Evolutionary conservation across 2,797 vertebrate genomes (phyloP).

Genomic region (Astyanax mexicanus): DNA sequence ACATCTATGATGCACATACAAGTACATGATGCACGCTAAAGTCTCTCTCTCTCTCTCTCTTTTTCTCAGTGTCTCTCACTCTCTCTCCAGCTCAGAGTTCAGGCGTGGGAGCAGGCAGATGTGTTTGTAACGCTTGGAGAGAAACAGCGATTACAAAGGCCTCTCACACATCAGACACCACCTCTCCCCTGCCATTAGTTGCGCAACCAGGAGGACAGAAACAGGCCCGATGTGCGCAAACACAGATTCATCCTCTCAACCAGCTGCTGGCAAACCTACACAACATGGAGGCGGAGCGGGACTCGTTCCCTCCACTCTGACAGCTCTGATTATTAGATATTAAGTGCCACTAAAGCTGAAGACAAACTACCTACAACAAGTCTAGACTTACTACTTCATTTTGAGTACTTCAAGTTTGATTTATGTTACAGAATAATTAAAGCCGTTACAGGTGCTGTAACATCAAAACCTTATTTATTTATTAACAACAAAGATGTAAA

Average conservation of each 20-base stretch:
- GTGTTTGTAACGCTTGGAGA: constrained; percentile 38
- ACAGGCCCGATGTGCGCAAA: constrained; percentile 19
- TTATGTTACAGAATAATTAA: too few relatives aligned
- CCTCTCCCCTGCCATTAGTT: constrained; percentile 46
- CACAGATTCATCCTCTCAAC: neutral
- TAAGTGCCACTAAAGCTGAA: too few relatives aligned
- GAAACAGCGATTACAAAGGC: constrained; percentile 40
- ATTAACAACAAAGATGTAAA: too few relatives aligned
- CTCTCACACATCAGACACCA: constrained; percentile 41
- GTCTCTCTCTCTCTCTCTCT: neutral
- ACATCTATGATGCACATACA: neutral
- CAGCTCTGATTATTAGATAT: too few relatives aligned
- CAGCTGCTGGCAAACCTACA: neutral
- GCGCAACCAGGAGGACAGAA: constrained; percentile 10
- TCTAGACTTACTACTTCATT: too few relatives aligned
- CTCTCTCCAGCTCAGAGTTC: constrained; percentile 20
- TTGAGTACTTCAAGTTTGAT: too few relatives aligned
- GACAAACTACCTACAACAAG: too few relatives aligned
- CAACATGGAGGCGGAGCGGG: neutral
- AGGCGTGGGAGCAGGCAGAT: constrained; percentile 39
- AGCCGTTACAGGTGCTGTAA: too few relatives aligned
- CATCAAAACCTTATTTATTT: too few relatives aligned
- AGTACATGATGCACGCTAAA: neutral
- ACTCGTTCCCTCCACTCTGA: too few relatives aligned
- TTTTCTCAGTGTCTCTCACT: too few relatives aligned